Conservation (phyloP, 1,140 invertebrate species). For the Acarapis woodi region DNA sequence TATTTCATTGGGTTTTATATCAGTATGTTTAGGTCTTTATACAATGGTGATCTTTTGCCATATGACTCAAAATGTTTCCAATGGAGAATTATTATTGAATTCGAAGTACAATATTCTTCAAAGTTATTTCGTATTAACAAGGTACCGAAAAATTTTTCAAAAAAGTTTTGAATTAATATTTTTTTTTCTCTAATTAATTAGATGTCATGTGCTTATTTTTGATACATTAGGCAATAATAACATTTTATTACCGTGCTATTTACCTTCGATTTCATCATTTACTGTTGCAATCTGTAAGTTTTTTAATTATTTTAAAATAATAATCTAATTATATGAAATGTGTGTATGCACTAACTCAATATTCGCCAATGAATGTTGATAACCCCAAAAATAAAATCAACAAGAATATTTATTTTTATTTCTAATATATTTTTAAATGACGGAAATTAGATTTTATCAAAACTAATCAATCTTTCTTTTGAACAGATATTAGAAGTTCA, state of each 20-base stretch:
- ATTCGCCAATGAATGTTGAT: neutral
- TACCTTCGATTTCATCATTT: conserved; percentile 5
- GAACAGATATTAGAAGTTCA: conserved; percentile 3
- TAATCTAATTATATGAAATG: neutral
- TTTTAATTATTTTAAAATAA: conserved; percentile 2
- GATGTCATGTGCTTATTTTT: conserved; percentile 7
- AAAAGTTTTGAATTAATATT: no score
- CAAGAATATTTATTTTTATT: neutral
- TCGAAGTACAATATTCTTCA: conserved; percentile 8
- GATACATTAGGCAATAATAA: conserved; percentile 6
- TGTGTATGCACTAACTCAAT: neutral
- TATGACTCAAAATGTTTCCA: conserved; percentile 3
- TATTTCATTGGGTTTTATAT: conserved; percentile 2
- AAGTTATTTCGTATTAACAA: conserved; percentile 5
- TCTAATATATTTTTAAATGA: neutral
- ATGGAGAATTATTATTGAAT: conserved; percentile 8
- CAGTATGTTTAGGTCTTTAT: conserved; percentile 6
- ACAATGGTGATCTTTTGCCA: conserved; percentile 7
- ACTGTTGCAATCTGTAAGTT: conserved; percentile 3
- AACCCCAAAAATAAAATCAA: neutral
- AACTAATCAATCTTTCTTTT: neutral
- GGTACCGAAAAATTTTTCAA: no score
- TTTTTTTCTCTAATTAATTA: no score
- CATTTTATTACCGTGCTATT: conserved; percentile 1
- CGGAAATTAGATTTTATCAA: neutral